A percentile compares a stretch with the other conserved stretches of the same genome.
Conservation (phyloP, 2,888 invertebrate species). For the Blastobasis lacticolella region DNA sequence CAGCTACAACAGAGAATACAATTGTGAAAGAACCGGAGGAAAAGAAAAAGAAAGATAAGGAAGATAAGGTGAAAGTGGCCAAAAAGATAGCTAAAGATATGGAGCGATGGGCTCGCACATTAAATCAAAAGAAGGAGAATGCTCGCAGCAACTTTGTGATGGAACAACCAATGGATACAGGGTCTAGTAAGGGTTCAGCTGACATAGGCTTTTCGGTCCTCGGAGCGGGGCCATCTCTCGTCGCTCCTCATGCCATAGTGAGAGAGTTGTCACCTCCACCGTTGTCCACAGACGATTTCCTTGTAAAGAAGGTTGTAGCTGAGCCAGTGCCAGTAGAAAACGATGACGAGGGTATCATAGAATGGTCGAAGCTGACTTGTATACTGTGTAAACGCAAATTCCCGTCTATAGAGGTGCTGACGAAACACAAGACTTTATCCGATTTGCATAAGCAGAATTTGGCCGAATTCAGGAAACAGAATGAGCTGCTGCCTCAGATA, state of each 20-base stretch:
- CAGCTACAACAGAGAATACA: conserved; percentile 42
- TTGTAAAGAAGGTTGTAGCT: conserved; percentile 50
- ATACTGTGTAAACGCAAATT: conserved; percentile 96
- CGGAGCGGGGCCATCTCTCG: conserved; percentile 77
- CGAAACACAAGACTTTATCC: conserved; percentile 93
- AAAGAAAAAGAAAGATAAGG: conserved; percentile 84
- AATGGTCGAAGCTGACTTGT: conserved; percentile 93
- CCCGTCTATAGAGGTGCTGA: conserved; percentile 89
- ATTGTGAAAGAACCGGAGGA: conserved; percentile 61
- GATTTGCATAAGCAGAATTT: conserved; percentile 95
- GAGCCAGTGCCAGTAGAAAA: conserved; percentile 77
- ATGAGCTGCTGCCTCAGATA: conserved; percentile 42
- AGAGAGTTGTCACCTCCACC: conserved; percentile 54
- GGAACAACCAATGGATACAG: conserved; percentile 59
- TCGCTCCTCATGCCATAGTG: conserved; percentile 28
- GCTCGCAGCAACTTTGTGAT: conserved; percentile 59
- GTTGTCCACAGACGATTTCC: conserved; percentile 44
- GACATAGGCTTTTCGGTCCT: conserved; percentile 95
- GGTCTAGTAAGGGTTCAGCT: conserved; percentile 82
- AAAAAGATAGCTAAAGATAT: conserved; percentile 96
- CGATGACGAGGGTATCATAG: conserved; percentile 85
- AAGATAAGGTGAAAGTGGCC: conserved; percentile 96
- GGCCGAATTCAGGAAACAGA: conserved; percentile 63
- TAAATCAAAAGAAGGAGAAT: conserved; percentile 95
- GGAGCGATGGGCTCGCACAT: conserved; percentile 94